These are phyloP conservation scores for Eulemur mongoz DNA, from an alignment of 2,797 vertebrate species.

Conservation along the genomic window DNA sequence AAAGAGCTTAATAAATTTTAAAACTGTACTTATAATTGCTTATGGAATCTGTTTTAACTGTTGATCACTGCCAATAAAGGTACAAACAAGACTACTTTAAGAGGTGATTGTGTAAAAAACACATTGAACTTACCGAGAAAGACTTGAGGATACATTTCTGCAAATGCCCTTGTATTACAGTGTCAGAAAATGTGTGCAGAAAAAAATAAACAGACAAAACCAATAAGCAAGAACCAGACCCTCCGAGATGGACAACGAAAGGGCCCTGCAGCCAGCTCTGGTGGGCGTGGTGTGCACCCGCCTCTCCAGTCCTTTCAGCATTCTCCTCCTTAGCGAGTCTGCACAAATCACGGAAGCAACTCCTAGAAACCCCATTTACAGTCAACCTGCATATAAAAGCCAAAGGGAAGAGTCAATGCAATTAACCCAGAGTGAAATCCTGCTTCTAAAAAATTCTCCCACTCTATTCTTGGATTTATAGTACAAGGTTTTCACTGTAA, in stretches of 20 bases:
- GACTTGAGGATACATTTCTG: background rate
- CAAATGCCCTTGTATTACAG: background rate
- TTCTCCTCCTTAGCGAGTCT: background rate
- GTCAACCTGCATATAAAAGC: slow-evolving; percentile 51
- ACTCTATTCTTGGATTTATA: slow-evolving; percentile 64
- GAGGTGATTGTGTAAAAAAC: background rate
- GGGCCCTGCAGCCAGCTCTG: background rate
- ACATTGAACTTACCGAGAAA: too few species aligned
- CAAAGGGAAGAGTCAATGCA: slow-evolving; percentile 66
- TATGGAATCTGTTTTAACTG: background rate
- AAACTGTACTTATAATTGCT: background rate
- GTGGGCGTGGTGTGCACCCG: accelerated
- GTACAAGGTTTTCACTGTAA: slow-evolving; percentile 68
- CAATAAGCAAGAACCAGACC: background rate
- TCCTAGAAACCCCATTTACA: background rate
- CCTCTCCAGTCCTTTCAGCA: accelerated
- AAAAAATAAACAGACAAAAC: background rate
- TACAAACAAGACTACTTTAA: background rate
- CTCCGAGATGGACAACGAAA: background rate
- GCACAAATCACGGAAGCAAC: background rate
- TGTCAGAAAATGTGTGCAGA: background rate
- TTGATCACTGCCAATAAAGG: too few species aligned
- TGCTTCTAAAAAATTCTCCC: slow-evolving; percentile 46
- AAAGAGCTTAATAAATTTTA: background rate
- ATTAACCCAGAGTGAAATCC: slow-evolving; percentile 67